Evolutionary conservation across 2,888 invertebrate species (phyloP).

Genomic region (Callyntrura guangdongensis): DNA sequence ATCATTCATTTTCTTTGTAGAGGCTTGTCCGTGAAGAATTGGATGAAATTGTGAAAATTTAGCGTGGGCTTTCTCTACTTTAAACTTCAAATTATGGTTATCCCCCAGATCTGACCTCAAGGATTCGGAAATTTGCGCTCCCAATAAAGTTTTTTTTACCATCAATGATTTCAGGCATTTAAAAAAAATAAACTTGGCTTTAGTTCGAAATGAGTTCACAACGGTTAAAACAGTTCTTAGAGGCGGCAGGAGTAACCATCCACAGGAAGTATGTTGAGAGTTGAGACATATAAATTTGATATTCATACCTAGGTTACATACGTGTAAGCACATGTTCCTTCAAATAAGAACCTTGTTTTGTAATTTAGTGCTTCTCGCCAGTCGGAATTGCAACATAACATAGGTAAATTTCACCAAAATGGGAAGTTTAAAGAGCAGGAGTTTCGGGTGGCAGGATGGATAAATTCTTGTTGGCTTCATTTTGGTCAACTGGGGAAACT

Average conservation of each 20-base stretch:
- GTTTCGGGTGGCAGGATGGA: conserved; percentile 74
- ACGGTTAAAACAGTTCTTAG: conserved; percentile 10
- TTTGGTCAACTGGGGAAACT: conserved; percentile 68
- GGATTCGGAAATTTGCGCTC: too few relatives aligned
- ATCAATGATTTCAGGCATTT: too few relatives aligned
- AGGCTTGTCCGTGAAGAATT: too few relatives aligned
- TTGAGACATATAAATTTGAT: too few relatives aligned
- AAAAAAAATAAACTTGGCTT: too few relatives aligned
- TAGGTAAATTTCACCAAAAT: conserved; percentile 68
- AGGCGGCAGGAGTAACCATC: background rate
- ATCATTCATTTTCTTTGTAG: too few relatives aligned
- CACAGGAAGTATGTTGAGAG: too few relatives aligned
- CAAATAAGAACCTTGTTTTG: background rate
- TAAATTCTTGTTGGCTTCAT: conserved; percentile 75
- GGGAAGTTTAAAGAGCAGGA: conserved; percentile 52
- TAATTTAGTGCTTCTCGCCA: conserved; percentile 21
- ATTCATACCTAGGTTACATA: conserved; percentile 64
- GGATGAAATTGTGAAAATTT: too few relatives aligned
- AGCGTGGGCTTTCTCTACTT: too few relatives aligned
- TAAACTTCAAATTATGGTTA: too few relatives aligned
- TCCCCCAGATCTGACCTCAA: too few relatives aligned
- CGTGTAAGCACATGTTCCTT: background rate
- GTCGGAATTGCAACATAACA: conserved; percentile 2
- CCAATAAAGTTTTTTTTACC: too few relatives aligned
- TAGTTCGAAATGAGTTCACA: conserved; percentile 11